Percentiles rank a stretch among this genome's conserved stretches.
These are phyloP conservation scores for Thymelicus acteon DNA, from an alignment of 2,888 invertebrate species.

Conservation along the genomic window DNA sequence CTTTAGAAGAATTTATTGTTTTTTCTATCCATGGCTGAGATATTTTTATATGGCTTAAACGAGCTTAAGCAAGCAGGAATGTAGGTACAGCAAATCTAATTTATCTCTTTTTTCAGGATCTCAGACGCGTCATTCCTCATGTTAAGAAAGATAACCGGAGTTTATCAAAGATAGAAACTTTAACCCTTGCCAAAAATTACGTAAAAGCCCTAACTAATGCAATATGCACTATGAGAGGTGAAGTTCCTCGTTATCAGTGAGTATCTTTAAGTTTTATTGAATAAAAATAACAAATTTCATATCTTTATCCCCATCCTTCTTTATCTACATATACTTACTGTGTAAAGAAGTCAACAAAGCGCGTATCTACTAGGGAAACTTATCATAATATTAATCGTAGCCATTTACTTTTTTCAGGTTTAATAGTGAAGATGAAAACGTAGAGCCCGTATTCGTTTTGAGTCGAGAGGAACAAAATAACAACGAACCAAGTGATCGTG, in stretches of 20 bases:
- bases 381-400: neutral
- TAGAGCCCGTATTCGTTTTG: slow-evolving; percentile 70
- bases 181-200: slow-evolving; percentile 95
- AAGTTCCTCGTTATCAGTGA: slow-evolving; percentile 79
- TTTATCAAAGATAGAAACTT: slow-evolving; percentile 94
- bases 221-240: slow-evolving; percentile 91
- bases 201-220: slow-evolving; percentile 95
- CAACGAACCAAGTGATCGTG: slow-evolving; percentile 59
- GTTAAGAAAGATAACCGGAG: slow-evolving; percentile 93
- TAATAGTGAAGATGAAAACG: slow-evolving; percentile 68
- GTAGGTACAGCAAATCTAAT: slow-evolving; percentile 32
- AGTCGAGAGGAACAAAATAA: slow-evolving; percentile 67
- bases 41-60: no score
- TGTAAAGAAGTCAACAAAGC: no score
- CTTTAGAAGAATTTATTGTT: no score
- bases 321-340: no score
- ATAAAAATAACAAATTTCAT: neutral
- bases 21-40: no score
- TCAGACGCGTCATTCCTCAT: slow-evolving; percentile 94
- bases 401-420: slow-evolving; percentile 56
- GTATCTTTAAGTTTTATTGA: slow-evolving; percentile 45
- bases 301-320: neutral
- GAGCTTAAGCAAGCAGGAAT: no score
- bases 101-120: slow-evolving; percentile 83
- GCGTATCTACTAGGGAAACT: no score